A percentile compares a stretch with the other conserved stretches of the same genome.
These are phyloP conservation scores for Apodemia mormo DNA, from an alignment of 2,888 invertebrate genomes.

Conservation along the genomic window DNA sequence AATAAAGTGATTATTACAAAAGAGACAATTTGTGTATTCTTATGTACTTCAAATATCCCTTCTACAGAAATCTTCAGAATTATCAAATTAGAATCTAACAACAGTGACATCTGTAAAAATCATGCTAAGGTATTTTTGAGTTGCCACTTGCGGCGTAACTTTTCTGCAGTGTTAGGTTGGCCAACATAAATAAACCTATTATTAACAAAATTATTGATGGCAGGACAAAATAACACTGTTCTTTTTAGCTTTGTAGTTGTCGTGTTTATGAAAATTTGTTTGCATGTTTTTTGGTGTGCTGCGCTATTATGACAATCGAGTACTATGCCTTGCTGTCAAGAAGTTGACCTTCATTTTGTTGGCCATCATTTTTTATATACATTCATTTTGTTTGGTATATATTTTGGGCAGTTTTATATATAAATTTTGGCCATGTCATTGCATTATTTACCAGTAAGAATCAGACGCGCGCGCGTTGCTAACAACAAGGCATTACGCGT, in stretches of 20 bases:
- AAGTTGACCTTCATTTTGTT: conserved; percentile 97
- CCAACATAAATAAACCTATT: conserved; percentile 1
- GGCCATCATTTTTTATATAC: conserved; percentile 90
- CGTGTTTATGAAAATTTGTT: conserved; percentile 51
- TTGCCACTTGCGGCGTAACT: neutral
- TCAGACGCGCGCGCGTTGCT: conserved; percentile 72
- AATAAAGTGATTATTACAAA: neutral
- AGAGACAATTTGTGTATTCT: too few species aligned
- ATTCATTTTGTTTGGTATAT: conserved; percentile 79
- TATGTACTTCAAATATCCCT: too few species aligned
- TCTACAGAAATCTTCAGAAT: neutral
- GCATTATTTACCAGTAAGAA: conserved; percentile 62
- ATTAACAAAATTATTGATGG: conserved; percentile 15
- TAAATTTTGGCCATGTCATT: conserved; percentile 74
- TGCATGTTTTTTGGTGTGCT: conserved; percentile 80
- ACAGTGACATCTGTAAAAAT: neutral
- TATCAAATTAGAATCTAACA: neutral
- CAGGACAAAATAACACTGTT: conserved; percentile 13
- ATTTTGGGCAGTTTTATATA: conserved; percentile 75
- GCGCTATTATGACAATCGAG: conserved; percentile 73
- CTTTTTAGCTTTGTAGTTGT: conserved; percentile 43
- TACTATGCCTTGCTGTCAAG: conserved; percentile 88
- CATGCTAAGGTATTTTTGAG: neutral
- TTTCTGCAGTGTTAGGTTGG: neutral
- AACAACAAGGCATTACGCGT: conserved; percentile 74